A percentile compares a stretch with the other conserved stretches of the same genome.
Conservation (phyloP, 2,797 vertebrate genomes). For the Philypnodon macrostomus region DNA sequence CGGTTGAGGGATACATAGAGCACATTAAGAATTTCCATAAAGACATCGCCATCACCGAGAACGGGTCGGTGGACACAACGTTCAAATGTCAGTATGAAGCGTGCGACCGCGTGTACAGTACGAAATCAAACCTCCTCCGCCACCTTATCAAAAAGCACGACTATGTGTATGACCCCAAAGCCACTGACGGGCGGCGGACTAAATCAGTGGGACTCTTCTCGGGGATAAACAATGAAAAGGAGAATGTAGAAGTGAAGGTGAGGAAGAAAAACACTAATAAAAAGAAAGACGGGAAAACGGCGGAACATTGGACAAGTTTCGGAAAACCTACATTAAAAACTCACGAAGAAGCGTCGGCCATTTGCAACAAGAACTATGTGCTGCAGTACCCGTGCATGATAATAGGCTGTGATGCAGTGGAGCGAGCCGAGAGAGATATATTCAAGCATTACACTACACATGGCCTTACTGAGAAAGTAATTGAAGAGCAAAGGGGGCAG, state of each 20-base stretch:
- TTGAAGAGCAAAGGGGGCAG: conserved; percentile 89
- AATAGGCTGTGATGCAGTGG: conserved; percentile 90
- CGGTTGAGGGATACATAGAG: conserved; percentile 88
- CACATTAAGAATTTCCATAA: conserved; percentile 93
- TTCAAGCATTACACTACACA: conserved; percentile 96
- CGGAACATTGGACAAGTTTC: conserved; percentile 82
- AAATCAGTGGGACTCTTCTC: conserved; percentile 71
- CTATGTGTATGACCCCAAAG: conserved; percentile 81
- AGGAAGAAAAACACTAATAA: conserved; percentile 73
- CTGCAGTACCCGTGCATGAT: conserved; percentile 98
- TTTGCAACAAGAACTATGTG: conserved; percentile 87
- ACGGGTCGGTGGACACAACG: conserved; percentile 84
- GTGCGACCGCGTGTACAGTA: conserved; percentile 95
- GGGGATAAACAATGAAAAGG: conserved; percentile 75
- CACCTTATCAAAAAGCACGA: conserved; percentile 98
- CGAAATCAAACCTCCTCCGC: conserved; percentile 93
- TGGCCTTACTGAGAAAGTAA: conserved; percentile 90
- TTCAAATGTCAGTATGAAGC: conserved; percentile 90
- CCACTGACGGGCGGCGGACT: conserved; percentile 61
- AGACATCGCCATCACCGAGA: conserved; percentile 81
- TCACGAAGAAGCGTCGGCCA: conserved; percentile 86
- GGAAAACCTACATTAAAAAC: conserved; percentile 90
- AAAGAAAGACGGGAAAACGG: conserved; percentile 75
- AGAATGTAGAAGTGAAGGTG: conserved; percentile 77
- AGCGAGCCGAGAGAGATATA: conserved; percentile 90